phyloP scores from a whole-genome alignment of 2,888 invertebrate species.

The Spisula subtruncata region DNA sequence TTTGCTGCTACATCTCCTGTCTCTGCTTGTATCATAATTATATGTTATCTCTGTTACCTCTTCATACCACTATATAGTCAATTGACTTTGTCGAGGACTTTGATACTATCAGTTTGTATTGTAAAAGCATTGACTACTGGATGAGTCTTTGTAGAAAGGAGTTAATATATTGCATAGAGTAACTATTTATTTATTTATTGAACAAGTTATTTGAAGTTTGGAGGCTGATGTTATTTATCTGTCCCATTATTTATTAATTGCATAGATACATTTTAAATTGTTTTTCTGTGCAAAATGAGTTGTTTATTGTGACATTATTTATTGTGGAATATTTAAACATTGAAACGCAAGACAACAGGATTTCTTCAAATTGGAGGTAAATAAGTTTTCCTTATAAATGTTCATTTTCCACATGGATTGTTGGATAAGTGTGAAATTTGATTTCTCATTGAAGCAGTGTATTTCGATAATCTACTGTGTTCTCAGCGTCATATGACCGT shows the following conservation, averaged over 20 bases:
- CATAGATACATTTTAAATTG: background rate
- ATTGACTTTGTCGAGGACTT: background rate
- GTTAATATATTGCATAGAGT: background rate
- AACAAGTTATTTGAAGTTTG: background rate
- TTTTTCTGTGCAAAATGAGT: conserved; percentile 14
- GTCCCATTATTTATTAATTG: background rate
- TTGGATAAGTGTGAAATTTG: background rate
- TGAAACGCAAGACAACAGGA: background rate
- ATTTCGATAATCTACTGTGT: no score
- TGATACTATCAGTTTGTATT: background rate
- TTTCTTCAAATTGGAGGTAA: conserved; percentile 1
- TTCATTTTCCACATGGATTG: background rate
- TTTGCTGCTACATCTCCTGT: background rate
- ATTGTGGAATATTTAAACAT: conserved; percentile 5
- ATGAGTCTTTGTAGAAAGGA: background rate
- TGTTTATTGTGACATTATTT: background rate
- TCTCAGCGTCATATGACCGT: no score
- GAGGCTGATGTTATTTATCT: background rate
- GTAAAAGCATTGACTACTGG: background rate
- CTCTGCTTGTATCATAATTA: background rate
- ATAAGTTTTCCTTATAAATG: background rate
- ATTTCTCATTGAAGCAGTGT: background rate
- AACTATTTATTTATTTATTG: background rate
- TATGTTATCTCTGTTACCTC: background rate
- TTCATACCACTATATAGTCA: background rate